phyloP scores from a whole-genome alignment of 2,888 invertebrate genomes.

The Oasisia sp. region DNA sequence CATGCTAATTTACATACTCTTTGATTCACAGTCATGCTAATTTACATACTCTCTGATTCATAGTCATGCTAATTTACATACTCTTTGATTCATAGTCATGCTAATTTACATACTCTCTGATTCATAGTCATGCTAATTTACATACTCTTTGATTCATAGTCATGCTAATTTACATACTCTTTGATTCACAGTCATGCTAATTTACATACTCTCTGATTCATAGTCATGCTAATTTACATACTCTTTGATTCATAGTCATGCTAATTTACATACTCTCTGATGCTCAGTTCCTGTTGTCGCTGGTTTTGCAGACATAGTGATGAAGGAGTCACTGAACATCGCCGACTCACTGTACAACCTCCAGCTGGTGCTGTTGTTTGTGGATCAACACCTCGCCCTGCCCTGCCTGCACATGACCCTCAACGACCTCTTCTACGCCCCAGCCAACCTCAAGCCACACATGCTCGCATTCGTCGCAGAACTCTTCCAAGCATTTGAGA shows the following conservation, averaged over 20 bases:
- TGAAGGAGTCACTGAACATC: conserved; percentile 76
- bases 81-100: not conserved
- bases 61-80: not conserved
- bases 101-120: not conserved
- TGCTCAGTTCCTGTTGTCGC: not conserved
- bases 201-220: not conserved
- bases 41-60: not conserved
- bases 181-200: not conserved
- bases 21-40: too few species aligned
- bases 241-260: too few species aligned
- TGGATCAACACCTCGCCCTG: conserved; percentile 83
- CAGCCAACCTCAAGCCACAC: conserved; percentile 91
- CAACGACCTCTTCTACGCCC: conserved; percentile 94
- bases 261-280: too few species aligned
- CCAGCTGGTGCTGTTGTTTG: conserved; percentile 87
- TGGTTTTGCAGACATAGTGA: conserved; percentile 62
- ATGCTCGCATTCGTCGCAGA: conserved; percentile 91
- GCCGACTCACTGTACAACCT: conserved; percentile 93
- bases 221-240: too few species aligned
- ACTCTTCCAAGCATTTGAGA: conserved; percentile 91
- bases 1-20: too few species aligned
- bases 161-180: too few species aligned
- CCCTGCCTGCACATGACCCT: conserved; percentile 92
- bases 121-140: too few species aligned
- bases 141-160: too few species aligned